Evolutionary conservation across 2,888 invertebrate genomes (phyloP), one percentile per base, ranked within the genome.

Genomic region (Heteropelma amictum): DNA sequence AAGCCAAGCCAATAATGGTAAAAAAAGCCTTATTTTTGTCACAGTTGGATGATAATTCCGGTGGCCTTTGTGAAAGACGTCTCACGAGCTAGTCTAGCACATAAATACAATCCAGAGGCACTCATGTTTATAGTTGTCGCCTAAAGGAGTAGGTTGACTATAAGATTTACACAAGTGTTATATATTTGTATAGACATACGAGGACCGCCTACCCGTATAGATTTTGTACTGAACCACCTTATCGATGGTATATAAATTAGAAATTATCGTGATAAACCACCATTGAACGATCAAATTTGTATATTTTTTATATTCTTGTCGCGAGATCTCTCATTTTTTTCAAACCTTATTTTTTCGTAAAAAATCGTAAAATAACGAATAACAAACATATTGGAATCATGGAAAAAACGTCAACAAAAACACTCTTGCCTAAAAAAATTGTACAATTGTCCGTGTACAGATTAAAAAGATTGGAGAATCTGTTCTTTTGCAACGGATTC

Each of bases 231-330:
- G 14, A 4, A 23, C 40, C 8, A 33, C 17, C n/a, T 35, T 58
- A 33, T 49, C 72, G n/a, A n/a, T 79, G 63, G 56, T 79, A 76
- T 79, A 82, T 83, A 80, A 84, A 82, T 80, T 65, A 81, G 65
- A 77, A 78, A 47, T 77, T 81, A 76, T 76, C 75, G 56, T 79
- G 70, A 70, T 42, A 54, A 77, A 73, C 47, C 70, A 47, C 70
- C 35, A 70, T 67, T 45, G 51, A 35, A 3, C 71, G 79, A 79
- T 82, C 80, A 77, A 79, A 71, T 51, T 45, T 42, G 60, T 45
- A 14, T 14, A 12, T 35, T 53, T 54, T 38, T 7, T 56, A 14
- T 56, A 19, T 12, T 42, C 3, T 14, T 7, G 14, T 21, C 7
- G 10, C 21, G 12, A 17, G 17, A 12, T 7, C 1, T 6, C 14